Base-by-base conservation (phyloP, 2,888 invertebrate genomes). In the Plusia festucae region DNA sequence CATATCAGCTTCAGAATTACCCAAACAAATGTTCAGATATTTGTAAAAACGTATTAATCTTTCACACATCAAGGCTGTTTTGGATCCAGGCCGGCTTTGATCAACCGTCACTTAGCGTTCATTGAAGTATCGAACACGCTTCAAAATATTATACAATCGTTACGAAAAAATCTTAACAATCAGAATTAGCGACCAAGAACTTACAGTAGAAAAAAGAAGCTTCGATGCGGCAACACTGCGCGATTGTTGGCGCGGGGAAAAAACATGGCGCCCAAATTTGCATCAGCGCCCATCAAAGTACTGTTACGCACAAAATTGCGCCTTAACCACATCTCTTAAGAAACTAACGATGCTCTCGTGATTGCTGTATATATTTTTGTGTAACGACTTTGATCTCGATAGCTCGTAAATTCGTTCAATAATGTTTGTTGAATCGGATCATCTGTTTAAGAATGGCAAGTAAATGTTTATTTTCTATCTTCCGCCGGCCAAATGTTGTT, bases 401-500 rank as follows among this genome's bases (percentile, higher is more conserved):
- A 75, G 85, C 75, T 88, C 91, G 91, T 93, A 93, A 92, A 93
- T 91, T 88, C 83, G 85, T 89, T 87, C 86, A 83, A 89, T 90
- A 90, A 85, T 92, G 92, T 93, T 92, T 91, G 90, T 92, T 90
- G 88, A 90, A 91, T 90, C 90, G 86, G 78, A 88, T 91, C 88
- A 88, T 90, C 84, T 91, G 90, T 90, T 90, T 87, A 85, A 89
- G 90, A 91, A 91, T 90, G 91, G 89, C 89, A 88, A 89, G 89
- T 91, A 88, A 90, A 86, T 93, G 93, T 93, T 93, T 94, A 93
- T 93, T 93, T 93, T 91, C 91, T 93, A 94, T 94, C 94, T 92
- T 88, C 90, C 93, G 88, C 82, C 89, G 86, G 88, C 88, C 91
- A 88, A 93, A 91, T 90, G 93, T 91, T 91, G 90, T 92, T 90